Base-by-base conservation (phyloP, 1,140 invertebrate genomes). In the silkworm (Bombyx mori) region DNA sequence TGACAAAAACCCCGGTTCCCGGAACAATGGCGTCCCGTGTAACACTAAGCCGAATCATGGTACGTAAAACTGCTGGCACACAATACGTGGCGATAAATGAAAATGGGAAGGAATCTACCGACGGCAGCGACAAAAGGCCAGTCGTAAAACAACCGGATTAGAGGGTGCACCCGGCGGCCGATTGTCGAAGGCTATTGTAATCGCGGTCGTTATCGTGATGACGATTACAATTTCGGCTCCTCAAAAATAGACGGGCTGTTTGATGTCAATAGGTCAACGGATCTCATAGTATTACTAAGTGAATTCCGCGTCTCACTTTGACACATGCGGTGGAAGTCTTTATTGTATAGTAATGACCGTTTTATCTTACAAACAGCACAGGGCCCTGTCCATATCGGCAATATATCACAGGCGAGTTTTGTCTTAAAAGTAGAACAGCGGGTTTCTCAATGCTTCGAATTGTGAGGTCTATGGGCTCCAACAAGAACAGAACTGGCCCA, bases 101-200 rank as follows among this genome's bases (percentile, higher is more conserved):
- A 70, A 73, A 77, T 72, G 63, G 66, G 45, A 56, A 47, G 65
- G 62, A 68, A 71, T 76, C 73, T 66, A 68, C 59, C 56, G 62
- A 61, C 63, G 63, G 61, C 51, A 54, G 57, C 67, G 64, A 67
- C 71, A 60, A 71, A 70, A 73, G 70, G 67, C 67, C 60, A 53
- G 61, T 75, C 76, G 70, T 82, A 79, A 82, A 82, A 75, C 68
- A 69, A 66, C 60, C 59, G 77, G 75, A 77, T 80, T 79, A 75
- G 69, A 61, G 72, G 63, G 65, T 69, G 68, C 71, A 70, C 73
- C 66, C 61, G 60, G 59, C 44, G 47, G 56, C 58, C 44, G 50
- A 45, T 44, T 35, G 26, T 12, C 52, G 59, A 50, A 52, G 63
- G 70, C 70, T 62, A 64, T 47, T 9, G n/a, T 22, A 18, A 12